Base-by-base conservation (phyloP, 2,888 invertebrate genomes). In the Spisula subtruncata region DNA sequence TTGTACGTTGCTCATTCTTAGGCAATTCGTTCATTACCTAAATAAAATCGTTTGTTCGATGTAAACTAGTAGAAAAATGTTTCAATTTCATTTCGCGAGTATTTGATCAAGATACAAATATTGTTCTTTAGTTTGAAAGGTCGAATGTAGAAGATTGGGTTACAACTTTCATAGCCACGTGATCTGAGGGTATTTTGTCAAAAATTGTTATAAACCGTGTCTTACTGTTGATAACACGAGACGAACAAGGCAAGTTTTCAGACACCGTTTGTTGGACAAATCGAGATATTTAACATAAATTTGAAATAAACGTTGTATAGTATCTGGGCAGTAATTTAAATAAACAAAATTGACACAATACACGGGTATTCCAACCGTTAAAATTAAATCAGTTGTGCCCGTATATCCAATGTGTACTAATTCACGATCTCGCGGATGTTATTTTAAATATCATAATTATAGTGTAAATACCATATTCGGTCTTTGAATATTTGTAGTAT, bases 21-120 rank as follows among this genome's bases (percentile, higher is more conserved):
- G 5, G 1, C 8, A 25, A 8, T 10, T 66, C 60, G 25, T n/a
- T 66, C 10, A 66, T 66, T 66, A 25, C 60, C 25, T 66, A 25
- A 66, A 66, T 66, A 25, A n/a, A 51, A 51, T 25, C n/a, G 6
- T 25, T 25, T 66, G 25, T 66, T n/a, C n/a, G n/a, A n/a, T n/a
- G n/a, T n/a, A n/a, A n/a, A n/a, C n/a, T n/a, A n/a, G 8, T 66
- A 66, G 25, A 25, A 66, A 51, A 66, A 25, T 66, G 60, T 66
- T 25, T 10, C 25, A 25, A 66, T 66, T 66, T n/a, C n/a, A 66
- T 66, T 6, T 66, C 60, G 25, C 60, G n/a, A 20, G 60, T 25
- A 66, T 66, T 66, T 66, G 60, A 25, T 8, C 25, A 66, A n/a
- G n/a, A 25, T 66, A 66, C 60, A 66, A 66, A 66, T 66, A 66